Base-by-base conservation (phyloP, 2,888 invertebrate genomes). In the Yponomeuta evonymella region DNA sequence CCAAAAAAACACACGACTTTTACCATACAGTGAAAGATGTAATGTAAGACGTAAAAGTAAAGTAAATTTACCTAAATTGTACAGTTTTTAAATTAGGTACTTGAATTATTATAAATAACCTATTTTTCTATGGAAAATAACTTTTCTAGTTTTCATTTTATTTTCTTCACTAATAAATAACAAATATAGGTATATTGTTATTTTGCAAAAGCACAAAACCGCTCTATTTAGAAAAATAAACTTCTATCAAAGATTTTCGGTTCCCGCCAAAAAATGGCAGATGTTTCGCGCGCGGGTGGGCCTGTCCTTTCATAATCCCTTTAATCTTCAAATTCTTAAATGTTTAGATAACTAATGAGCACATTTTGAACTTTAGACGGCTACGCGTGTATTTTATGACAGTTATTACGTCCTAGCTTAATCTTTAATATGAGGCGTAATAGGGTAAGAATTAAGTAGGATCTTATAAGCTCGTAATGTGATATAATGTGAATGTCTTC, bases 211-310 rank as follows among this genome's bases (percentile, higher is more conserved):
- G 23, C 23, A 2, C 36, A 36, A 5, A 36, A 36, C 36, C 36
- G 6, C 43, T 43, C 43, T 43, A 43, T 8, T 43, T 43, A 43
- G 6, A 43, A 43, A 8, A 43, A 43, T 23, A 58, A 12, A 12
- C 51, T 58, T 58, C 15, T 15, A 15, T 15, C 51, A 58, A 58
- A 51, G 51, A 12, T 51, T 51, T 4, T 43, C 43, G 8, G 30
- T 70, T 72, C 62, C 67, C 71, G 70, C 71, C 63, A 33, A 62
- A 75, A 74, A 75, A 71, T 83, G 79, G 83, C 88, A 88, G 83
- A 84, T 86, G 87, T 74, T 78, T 79, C 78, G 76, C 81, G 79
- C 81, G 79, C 81, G 89, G 87, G 90, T 88, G 89, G 90, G 79
- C 88, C 78, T 75, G 73, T 80, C 75, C 76, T 72, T 68, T 77